These are phyloP conservation scores for Galagoides demidoff DNA, from an alignment of 2,797 vertebrate species.

Conservation along the genomic window DNA sequence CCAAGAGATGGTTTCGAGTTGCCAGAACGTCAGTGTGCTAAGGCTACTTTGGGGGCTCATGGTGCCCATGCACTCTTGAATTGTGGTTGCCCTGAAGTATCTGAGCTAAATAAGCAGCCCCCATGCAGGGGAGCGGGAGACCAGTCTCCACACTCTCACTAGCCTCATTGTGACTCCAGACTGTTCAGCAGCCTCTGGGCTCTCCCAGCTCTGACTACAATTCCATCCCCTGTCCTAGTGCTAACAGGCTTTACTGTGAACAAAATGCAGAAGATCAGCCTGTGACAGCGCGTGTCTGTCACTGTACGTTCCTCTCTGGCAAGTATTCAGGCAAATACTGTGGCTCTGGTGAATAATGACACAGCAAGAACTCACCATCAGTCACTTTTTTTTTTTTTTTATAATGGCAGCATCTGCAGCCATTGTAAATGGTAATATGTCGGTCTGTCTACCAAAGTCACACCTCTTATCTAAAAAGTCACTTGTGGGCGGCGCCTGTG, in stretches of 20 bases:
- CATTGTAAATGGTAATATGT: not conserved
- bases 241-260: not conserved
- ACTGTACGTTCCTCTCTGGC: not conserved
- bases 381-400: not conserved
- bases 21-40: accelerated
- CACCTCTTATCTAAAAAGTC: not conserved
- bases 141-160: not conserved
- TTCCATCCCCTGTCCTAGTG: not conserved
- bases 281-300: not conserved
- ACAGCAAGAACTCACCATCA: not conserved
- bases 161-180: too few relatives aligned
- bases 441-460: not conserved
- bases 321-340: not conserved
- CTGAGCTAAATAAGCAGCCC: not conserved
- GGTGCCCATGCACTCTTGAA: not conserved
- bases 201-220: accelerated
- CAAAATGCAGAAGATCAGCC: not conserved
- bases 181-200: not conserved
- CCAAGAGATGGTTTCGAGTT: not conserved
- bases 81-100: not conserved
- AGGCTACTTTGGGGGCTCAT: not conserved
- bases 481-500: not conserved
- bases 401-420: too few relatives aligned
- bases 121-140: not conserved
- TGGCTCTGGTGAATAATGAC: not conserved